phyloP scores from a whole-genome alignment of 2,888 invertebrate genomes.

The Anticlea derivata region DNA sequence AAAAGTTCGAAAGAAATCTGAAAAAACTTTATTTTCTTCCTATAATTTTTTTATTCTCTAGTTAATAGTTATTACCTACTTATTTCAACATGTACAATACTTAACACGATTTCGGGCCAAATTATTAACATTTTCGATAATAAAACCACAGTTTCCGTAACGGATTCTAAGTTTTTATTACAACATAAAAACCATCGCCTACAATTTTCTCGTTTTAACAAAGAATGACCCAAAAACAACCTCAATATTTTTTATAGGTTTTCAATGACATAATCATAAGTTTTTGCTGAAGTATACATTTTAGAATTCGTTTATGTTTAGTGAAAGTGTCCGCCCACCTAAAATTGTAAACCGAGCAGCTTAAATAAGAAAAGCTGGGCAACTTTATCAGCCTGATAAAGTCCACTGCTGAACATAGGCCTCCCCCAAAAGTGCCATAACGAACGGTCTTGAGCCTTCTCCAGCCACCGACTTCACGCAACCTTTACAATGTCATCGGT shows the following conservation, averaged over 20 bases:
- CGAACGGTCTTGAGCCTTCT: no score
- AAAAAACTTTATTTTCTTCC: no score
- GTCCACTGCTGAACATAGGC: no score
- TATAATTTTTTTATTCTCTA: no score
- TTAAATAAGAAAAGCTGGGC: not conserved
- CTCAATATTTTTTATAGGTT: constrained; percentile 32
- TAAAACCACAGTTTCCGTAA: constrained; percentile 20
- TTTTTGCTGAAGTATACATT: constrained; percentile 41
- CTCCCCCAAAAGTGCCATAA: no score
- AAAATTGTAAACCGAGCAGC: constrained; percentile 32
- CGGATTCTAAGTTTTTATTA: constrained; percentile 24
- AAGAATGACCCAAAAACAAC: constrained; percentile 41
- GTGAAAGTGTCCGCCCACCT: constrained; percentile 54
- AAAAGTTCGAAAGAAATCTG: no score
- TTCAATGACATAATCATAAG: constrained; percentile 52
- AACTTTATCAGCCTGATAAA: no score
- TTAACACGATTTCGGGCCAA: constrained; percentile 12
- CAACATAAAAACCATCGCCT: constrained; percentile 29
- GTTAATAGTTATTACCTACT: no score
- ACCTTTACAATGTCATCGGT: no score
- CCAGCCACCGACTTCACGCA: no score
- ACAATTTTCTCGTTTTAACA: constrained; percentile 28
- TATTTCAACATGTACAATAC: no score
- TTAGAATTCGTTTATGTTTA: constrained; percentile 33
- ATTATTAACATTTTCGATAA: constrained; percentile 16